Base-by-base conservation (phyloP, 2,113 vertebrate genomes). In the Nothoprocta perdicaria region DNA sequence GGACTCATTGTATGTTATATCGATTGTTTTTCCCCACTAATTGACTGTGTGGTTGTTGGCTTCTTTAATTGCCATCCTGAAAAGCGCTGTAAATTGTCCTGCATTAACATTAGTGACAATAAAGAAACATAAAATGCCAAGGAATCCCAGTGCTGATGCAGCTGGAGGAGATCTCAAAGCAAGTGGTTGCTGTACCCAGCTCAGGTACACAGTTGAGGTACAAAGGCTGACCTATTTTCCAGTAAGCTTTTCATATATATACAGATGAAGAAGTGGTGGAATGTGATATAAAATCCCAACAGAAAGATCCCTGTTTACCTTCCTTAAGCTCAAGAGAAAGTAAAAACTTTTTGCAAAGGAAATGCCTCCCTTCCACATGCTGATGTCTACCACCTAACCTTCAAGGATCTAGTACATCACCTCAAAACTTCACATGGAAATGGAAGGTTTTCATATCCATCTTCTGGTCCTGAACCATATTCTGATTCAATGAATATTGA, bases 21-120 rank as follows among this genome's bases (percentile, higher is more conserved):
- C 75, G 96, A 97, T 95, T 86, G 89, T 27, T 95, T 94, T 92
- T 84, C 77, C 88, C 80, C 46, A 91, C 93, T 94, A 95, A 96
- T 88, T 97, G 92, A 80, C 89, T 89, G 48, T 69, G 86, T 84
- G 77, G 87, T 75, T 91, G 79, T 92, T 88, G 94, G 63, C 76
- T 91, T 88, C 66, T 92, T 89, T 97, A 97, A 95, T 95, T 95
- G 93, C 73, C 62, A 88, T 65, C 60, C 43, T 96, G 92, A 95
- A 95, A 95, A 60, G 80, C 89, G 50, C 69, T 68, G 60, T 92
- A 96, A 89, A 96, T 93, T 90, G 78, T 69, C 82, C 75, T 88
- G 22, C 40, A 75, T 92, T 89, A 93, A 88, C 88, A 90, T 82
- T 68, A 90, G 68, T 52, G 52, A 85, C 80, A 77, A 72, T 45